A percentile compares a stretch with the other conserved stretches of the same genome.
These are phyloP conservation scores for Tetramorium simillimum DNA, from an alignment of 1,140 invertebrate genomes.

Conservation along the genomic window DNA sequence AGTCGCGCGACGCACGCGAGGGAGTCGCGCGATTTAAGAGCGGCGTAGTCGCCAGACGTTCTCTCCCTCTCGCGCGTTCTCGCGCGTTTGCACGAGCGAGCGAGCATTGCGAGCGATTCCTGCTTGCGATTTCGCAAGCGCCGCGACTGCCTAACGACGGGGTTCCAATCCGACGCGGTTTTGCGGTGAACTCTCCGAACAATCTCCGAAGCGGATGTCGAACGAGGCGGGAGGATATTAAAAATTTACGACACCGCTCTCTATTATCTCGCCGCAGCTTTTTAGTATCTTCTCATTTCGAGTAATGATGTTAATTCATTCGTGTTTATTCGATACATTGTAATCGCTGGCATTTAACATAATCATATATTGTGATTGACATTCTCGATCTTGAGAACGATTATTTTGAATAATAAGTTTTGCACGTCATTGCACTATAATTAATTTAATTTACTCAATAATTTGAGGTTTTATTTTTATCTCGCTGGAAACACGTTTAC, in stretches of 20 bases:
- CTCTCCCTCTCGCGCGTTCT: not conserved
- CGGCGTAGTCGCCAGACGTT: not conserved
- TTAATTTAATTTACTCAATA: not conserved
- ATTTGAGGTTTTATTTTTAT: not conserved
- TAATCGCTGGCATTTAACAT: too few relatives aligned
- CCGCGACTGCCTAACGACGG: slow-evolving; percentile 8
- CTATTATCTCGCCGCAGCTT: not conserved
- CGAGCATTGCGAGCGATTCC: not conserved
- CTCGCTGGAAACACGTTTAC: not conserved
- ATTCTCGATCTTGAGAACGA: not conserved
- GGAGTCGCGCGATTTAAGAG: not conserved
- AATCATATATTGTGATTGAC: not conserved
- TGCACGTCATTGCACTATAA: too few relatives aligned
- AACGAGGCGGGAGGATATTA: not conserved
- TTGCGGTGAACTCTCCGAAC: slow-evolving; percentile 30
- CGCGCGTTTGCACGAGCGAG: not conserved
- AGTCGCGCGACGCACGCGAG: not conserved
- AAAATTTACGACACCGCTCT: not conserved
- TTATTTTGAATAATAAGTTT: not conserved
- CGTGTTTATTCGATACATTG: not conserved
- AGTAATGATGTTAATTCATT: not conserved
- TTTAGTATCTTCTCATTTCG: not conserved
- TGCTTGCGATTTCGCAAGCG: slow-evolving; percentile 3
- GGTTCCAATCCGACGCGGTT: slow-evolving; percentile 25
- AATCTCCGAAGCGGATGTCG: slow-evolving; percentile 8